Evolutionary conservation across 2,888 invertebrate genomes (phyloP).

Genomic region (Augiades crinisus): DNA sequence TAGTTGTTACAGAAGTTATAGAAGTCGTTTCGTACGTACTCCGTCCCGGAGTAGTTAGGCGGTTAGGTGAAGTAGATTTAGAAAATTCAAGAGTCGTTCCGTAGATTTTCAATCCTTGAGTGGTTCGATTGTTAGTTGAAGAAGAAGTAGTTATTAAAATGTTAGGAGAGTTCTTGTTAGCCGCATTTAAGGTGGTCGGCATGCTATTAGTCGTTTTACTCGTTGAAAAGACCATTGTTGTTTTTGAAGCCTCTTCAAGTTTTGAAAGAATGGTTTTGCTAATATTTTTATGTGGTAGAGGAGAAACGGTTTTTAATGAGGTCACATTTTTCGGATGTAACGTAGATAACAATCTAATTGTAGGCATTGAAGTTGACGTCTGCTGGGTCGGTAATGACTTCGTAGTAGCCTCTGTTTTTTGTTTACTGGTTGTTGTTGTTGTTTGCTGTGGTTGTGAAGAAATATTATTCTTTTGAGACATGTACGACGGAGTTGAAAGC

Average conservation of each 20-base stretch:
- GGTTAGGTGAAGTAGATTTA: conserved; percentile 11
- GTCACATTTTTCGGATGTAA: conserved; percentile 6
- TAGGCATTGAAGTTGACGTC: conserved; percentile 44
- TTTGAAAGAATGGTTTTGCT: conserved; percentile 20
- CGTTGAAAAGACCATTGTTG: conserved; percentile 30
- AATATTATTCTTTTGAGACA: conserved; percentile 44
- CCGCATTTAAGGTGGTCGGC: conserved; percentile 47
- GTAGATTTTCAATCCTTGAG: conserved; percentile 28
- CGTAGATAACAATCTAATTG: conserved; percentile 32
- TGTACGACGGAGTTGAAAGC: conserved; percentile 56
- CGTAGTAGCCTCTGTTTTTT: conserved; percentile 50
- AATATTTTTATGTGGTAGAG: conserved; percentile 28
- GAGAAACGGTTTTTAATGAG: conserved; percentile 23
- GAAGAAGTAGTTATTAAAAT: conserved; percentile 49
- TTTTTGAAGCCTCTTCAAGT: conserved; percentile 23
- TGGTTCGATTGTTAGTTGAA: conserved; percentile 41
- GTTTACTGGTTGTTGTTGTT: no score
- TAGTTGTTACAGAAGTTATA: conserved; percentile 9
- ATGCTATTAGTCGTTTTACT: conserved; percentile 73
- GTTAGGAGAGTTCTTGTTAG: conserved; percentile 53
- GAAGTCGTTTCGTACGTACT: conserved; percentile 1
- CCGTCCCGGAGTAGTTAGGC: conserved; percentile 12
- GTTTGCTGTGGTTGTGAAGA: conserved; percentile 33
- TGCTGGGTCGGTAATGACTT: conserved; percentile 45
- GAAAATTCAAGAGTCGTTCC: conserved; percentile 37